phyloP scores from a whole-genome alignment of 2,888 invertebrate genomes.

The Iphiclides podalirius region DNA sequence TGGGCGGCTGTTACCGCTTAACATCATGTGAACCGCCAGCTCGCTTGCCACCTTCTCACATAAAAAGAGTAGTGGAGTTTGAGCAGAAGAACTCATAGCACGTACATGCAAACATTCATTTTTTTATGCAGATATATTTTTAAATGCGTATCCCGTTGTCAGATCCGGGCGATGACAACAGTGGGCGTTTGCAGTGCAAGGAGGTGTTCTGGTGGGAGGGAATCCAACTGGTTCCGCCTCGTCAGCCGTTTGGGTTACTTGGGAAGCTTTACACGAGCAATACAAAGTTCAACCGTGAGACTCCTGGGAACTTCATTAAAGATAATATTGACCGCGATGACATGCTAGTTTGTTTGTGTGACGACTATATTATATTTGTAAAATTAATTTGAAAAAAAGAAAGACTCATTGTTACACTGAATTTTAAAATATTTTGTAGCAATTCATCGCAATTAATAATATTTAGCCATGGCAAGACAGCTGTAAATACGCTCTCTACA shows the following conservation, averaged over 20 bases:
- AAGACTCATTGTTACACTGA: too few relatives aligned
- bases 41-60: too few relatives aligned
- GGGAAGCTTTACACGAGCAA: constrained; percentile 77
- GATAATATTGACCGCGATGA: constrained; percentile 16
- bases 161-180: constrained; percentile 63
- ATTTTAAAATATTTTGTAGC: too few relatives aligned
- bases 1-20: too few relatives aligned
- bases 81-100: too few relatives aligned
- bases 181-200: constrained; percentile 81
- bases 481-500: constrained; percentile 56
- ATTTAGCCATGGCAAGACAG: constrained; percentile 31
- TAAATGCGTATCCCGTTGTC: too few relatives aligned
- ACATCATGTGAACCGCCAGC: too few relatives aligned
- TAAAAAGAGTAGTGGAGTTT: too few relatives aligned
- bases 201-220: constrained; percentile 88
- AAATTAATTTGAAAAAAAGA: not conserved
- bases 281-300: constrained; percentile 74
- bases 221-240: constrained; percentile 82
- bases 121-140: too few relatives aligned
- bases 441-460: constrained; percentile 4
- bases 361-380: not conserved
- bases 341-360: constrained; percentile 16
- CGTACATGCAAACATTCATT: too few relatives aligned
- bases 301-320: constrained; percentile 10
- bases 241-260: constrained; percentile 82